phyloP scores from a whole-genome alignment of 2,113 vertebrate genomes.

The Varanus komodoensis region DNA sequence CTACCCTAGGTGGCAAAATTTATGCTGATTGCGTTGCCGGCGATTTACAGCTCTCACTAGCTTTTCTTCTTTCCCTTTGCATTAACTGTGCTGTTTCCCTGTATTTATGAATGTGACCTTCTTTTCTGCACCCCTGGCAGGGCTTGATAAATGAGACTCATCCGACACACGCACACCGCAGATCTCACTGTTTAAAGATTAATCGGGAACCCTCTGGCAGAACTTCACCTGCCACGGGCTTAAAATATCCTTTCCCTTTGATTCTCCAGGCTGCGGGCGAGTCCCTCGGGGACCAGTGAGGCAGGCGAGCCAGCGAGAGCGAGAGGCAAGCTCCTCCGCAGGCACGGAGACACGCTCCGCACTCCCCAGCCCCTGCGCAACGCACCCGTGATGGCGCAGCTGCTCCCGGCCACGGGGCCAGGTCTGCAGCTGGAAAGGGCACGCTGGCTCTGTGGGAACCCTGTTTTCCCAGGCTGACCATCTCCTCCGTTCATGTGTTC shows the following conservation, averaged over 20 bases:
- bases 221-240: background rate
- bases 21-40: background rate
- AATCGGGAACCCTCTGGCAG: background rate
- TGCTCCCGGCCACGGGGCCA: background rate
- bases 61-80: background rate
- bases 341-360: background rate
- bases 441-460: background rate
- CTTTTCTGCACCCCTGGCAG: background rate
- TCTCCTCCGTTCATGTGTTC: background rate
- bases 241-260: background rate
- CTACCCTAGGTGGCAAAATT: background rate
- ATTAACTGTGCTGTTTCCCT: background rate
- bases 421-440: background rate
- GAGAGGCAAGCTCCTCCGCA: background rate
- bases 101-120: slow-evolving; percentile 8
- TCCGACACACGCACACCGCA: no score
- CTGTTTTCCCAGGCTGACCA: background rate
- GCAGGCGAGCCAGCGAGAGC: background rate
- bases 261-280: background rate
- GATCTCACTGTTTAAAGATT: background rate
- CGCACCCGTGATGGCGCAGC: background rate
- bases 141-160: background rate
- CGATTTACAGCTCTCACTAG: background rate
- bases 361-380: background rate
- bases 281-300: background rate